These are phyloP conservation scores for Ochropacha duplaris DNA, from an alignment of 2,888 invertebrate genomes.

Conservation along the genomic window DNA sequence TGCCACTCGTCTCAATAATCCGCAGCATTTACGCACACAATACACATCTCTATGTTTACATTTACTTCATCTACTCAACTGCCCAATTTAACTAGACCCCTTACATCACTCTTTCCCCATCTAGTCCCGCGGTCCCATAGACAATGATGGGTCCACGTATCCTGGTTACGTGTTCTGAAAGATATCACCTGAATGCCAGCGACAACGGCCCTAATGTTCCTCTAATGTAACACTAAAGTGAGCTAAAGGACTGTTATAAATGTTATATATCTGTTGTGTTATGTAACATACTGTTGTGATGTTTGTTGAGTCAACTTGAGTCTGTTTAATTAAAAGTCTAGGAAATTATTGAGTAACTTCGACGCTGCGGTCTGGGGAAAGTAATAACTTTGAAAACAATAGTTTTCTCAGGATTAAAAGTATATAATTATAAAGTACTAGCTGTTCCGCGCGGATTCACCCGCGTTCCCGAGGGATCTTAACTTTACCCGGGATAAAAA, in stretches of 20 bases:
- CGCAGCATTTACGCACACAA: neutral
- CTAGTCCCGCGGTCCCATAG: neutral
- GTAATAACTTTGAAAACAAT: no score
- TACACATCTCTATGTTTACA: neutral
- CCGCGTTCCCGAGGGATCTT: no score
- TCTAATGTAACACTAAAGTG: conserved; percentile 44
- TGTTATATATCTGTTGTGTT: neutral
- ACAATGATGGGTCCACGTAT: conserved; percentile 14
- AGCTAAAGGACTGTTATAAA: neutral
- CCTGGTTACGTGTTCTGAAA: conserved; percentile 35
- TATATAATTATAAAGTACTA: no score
- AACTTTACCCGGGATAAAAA: no score
- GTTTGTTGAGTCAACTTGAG: no score
- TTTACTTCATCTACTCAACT: conserved; percentile 12
- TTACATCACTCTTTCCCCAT: conserved; percentile 19
- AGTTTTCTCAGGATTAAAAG: no score
- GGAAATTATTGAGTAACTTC: no score
- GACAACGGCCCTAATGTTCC: conserved; percentile 48
- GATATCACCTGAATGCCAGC: conserved; percentile 52
- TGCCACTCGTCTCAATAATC: neutral
- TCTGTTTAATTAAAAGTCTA: no score
- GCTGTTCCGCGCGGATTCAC: no score
- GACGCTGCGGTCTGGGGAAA: no score
- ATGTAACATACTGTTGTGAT: neutral
- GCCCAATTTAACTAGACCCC: conserved; percentile 23